Percentiles rank a stretch among this genome's conserved stretches.
These are phyloP conservation scores for Candidula unifasciata DNA, from an alignment of 2,888 invertebrate species.

Conservation along the genomic window DNA sequence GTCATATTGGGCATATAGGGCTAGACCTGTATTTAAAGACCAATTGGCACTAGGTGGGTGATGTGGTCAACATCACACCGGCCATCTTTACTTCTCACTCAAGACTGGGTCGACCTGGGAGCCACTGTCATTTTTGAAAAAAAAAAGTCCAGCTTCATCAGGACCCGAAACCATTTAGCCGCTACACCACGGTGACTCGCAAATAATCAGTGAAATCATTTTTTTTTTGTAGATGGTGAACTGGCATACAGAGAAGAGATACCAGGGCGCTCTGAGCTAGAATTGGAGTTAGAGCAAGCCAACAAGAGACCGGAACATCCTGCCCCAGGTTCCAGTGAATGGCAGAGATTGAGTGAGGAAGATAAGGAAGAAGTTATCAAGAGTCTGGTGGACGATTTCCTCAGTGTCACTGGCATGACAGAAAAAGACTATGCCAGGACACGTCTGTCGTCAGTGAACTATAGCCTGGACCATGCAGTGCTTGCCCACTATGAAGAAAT, in stretches of 20 bases:
- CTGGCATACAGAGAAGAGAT: neutral
- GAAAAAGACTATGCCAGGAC: conserved; percentile 26
- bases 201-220: neutral
- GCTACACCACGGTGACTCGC: too few species aligned
- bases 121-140: too few species aligned
- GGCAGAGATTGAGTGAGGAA: conserved; percentile 14
- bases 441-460: conserved; percentile 8
- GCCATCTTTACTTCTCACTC: too few species aligned
- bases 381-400: conserved; percentile 26
- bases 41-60: too few species aligned
- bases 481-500: conserved; percentile 46
- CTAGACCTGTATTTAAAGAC: too few species aligned
- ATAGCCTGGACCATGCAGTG: conserved; percentile 34
- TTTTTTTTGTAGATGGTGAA: conserved; percentile 2
- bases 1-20: too few species aligned
- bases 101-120: too few species aligned
- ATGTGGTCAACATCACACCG: too few species aligned
- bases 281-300: neutral
- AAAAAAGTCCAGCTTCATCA: too few species aligned
- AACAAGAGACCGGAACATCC: conserved; percentile 10
- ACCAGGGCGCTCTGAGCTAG: neutral
- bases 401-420: conserved; percentile 27
- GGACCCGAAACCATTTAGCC: too few species aligned
- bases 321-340: conserved; percentile 22
- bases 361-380: conserved; percentile 34